Conservation (phyloP, 2,888 invertebrate species). For the Ennomos erosarius region DNA sequence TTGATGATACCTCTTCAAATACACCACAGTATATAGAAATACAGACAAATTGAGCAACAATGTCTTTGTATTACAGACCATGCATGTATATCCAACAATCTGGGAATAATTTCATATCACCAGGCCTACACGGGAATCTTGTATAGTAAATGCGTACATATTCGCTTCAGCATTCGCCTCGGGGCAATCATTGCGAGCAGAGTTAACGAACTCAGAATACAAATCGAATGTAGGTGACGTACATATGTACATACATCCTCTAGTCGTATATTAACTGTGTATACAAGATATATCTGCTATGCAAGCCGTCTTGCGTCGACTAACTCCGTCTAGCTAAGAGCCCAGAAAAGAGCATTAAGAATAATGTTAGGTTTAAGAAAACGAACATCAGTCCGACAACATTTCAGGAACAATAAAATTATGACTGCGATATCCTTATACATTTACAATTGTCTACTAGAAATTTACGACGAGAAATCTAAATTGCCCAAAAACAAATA, state of each 20-base stretch:
- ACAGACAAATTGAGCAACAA: conserved; percentile 24
- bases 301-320: conserved; percentile 20
- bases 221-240: conserved; percentile 62
- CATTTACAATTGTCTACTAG: no score
- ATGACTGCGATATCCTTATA: no score
- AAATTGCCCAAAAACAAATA: no score
- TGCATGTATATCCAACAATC: conserved; percentile 20
- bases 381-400: no score
- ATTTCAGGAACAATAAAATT: no score
- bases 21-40: conserved; percentile 1
- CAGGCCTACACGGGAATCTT: conserved; percentile 10
- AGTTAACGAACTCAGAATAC: conserved; percentile 76
- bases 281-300: conserved; percentile 2
- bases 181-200: conserved; percentile 64
- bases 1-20: neutral
- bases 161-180: conserved; percentile 54
- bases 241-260: conserved; percentile 22
- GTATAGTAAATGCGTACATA: conserved; percentile 28
- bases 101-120: conserved; percentile 27
- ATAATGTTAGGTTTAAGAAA: no score
- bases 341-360: no score
- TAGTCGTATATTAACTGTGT: conserved; percentile 1
- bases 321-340: conserved; percentile 19
- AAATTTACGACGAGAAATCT: no score
- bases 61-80: conserved; percentile 24